phyloP scores from a whole-genome alignment of 2,113 vertebrate species.

The Oryzias javanicus region DNA sequence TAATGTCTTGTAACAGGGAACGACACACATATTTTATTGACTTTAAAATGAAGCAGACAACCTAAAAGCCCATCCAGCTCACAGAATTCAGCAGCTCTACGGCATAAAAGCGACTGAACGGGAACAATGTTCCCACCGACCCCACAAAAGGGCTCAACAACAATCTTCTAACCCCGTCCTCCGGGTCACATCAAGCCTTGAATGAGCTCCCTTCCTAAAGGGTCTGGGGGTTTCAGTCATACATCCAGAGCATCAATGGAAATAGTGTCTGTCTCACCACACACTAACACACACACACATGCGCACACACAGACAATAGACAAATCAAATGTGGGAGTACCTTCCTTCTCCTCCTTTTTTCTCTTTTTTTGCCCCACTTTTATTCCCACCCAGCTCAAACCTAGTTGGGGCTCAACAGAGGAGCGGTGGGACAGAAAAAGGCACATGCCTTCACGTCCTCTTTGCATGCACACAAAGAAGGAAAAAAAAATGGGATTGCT shows the following conservation, averaged over 20 bases:
- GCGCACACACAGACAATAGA: slow-evolving; percentile 44
- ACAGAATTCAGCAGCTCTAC: slow-evolving; percentile 37
- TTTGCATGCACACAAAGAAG: slow-evolving; percentile 63
- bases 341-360: slow-evolving; percentile 45
- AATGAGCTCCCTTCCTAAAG: slow-evolving; percentile 62
- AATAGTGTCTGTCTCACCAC: slow-evolving; percentile 63
- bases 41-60: slow-evolving; percentile 12
- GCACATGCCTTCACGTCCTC: slow-evolving; percentile 78
- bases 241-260: slow-evolving; percentile 69
- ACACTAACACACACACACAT: too few species aligned
- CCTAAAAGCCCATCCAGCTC: slow-evolving; percentile 39
- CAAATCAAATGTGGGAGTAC: slow-evolving; percentile 66
- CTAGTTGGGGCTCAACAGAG: slow-evolving; percentile 56
- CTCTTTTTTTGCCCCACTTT: slow-evolving; percentile 45
- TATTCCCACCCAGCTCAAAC: slow-evolving; percentile 64
- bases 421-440: slow-evolving; percentile 64
- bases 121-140: slow-evolving; percentile 75
- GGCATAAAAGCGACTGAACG: slow-evolving; percentile 56
- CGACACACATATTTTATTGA: too few species aligned
- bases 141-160: slow-evolving; percentile 66
- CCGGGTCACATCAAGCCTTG: slow-evolving; percentile 59
- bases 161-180: slow-evolving; percentile 61
- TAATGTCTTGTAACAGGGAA: not conserved
- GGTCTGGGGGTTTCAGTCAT: slow-evolving; percentile 70
- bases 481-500: slow-evolving; percentile 66